Evolutionary conservation across 2,888 invertebrate genomes (phyloP).

Genomic region (Cryptus armator): DNA sequence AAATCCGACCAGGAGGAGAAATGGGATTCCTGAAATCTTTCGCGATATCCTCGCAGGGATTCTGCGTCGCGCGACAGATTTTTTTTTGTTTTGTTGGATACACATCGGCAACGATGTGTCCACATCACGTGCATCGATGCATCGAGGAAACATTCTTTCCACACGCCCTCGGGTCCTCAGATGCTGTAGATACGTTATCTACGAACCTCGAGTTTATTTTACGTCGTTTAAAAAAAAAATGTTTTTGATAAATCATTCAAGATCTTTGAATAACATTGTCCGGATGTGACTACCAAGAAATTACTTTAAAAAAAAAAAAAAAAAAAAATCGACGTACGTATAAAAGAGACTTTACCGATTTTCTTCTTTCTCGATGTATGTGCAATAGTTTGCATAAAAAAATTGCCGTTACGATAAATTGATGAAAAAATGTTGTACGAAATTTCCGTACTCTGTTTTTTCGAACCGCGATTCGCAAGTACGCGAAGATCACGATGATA

Average conservation of each 20-base stretch:
- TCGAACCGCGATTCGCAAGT: not conserved
- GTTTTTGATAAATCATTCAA: too few relatives aligned
- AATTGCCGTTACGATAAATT: too few relatives aligned
- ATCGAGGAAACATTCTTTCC: slow-evolving; percentile 12
- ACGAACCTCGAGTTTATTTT: not conserved
- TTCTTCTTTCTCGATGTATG: too few relatives aligned
- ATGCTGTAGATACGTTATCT: not conserved
- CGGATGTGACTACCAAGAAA: not conserved
- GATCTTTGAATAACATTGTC: too few relatives aligned
- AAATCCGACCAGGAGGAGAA: slow-evolving; percentile 1
- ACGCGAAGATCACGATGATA: not conserved
- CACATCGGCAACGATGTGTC: slow-evolving; percentile 17
- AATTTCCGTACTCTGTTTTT: not conserved
- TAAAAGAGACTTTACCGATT: not conserved
- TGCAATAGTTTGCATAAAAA: too few relatives aligned
- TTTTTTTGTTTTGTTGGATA: slow-evolving; percentile 5
- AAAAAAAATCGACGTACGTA: not conserved
- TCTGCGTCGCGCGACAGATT: not conserved
- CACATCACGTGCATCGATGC: slow-evolving; percentile 8
- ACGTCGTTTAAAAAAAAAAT: not conserved
- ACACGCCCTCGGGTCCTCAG: not conserved
- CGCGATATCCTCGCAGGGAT: slow-evolving; percentile 1
- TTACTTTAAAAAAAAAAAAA: not conserved
- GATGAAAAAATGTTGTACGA: not conserved
- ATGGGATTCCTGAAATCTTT: slow-evolving; percentile 7